Conservation (phyloP, 2,888 invertebrate species). For the Galerucella nymphaeae region DNA sequence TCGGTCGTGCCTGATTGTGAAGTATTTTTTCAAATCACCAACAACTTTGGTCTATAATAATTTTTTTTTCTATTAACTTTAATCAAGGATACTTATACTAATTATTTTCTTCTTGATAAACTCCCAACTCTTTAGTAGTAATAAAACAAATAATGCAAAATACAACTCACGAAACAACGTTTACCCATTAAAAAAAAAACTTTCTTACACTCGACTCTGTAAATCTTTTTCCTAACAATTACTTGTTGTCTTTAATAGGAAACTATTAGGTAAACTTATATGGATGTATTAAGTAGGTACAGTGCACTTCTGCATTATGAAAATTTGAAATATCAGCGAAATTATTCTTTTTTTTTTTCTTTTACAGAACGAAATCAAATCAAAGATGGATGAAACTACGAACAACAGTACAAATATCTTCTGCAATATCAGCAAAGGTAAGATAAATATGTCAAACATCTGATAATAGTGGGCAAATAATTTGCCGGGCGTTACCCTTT, state of each 20-base stretch:
- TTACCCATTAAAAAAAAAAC: slow-evolving; percentile 19
- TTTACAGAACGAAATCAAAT: slow-evolving; percentile 87
- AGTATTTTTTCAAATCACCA: slow-evolving; percentile 16
- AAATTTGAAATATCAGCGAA: background rate
- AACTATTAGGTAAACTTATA: slow-evolving; percentile 36
- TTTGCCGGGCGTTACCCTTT: no score
- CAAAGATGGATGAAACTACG: slow-evolving; percentile 97
- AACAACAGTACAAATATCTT: slow-evolving; percentile 92
- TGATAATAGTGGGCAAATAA: no score
- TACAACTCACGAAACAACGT: slow-evolving; percentile 45
- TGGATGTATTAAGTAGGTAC: slow-evolving; percentile 36
- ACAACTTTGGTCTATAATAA: slow-evolving; percentile 30
- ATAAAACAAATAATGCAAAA: slow-evolving; percentile 24
- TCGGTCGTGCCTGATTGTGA: slow-evolving; percentile 43
- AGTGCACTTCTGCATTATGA: slow-evolving; percentile 44
- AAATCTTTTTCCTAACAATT: slow-evolving; percentile 28
- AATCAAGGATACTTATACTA: background rate
- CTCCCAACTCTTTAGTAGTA: no score
- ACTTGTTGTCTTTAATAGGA: slow-evolving; percentile 37
- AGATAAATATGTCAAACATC: slow-evolving; percentile 12
- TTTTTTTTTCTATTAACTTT: background rate
- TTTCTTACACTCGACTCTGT: slow-evolving; percentile 29
- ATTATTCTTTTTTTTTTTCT: slow-evolving; percentile 37
- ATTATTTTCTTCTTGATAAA: no score
- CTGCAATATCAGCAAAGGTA: slow-evolving; percentile 82